Evolutionary conservation across 2,888 invertebrate species (phyloP).

Genomic region (Drosophila affinis): DNA sequence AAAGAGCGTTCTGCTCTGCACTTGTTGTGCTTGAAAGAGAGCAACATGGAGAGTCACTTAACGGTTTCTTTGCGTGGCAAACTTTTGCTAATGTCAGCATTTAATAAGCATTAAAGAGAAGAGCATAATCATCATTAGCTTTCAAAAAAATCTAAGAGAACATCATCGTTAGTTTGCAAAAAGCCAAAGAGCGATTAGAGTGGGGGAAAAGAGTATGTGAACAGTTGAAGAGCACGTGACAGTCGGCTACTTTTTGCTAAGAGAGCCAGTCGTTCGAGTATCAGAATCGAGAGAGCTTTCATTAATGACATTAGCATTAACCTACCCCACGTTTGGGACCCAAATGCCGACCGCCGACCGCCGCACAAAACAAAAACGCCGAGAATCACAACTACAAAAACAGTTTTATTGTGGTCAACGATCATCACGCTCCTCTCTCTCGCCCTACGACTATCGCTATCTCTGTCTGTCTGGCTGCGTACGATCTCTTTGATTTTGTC

Average conservation of each 20-base stretch:
- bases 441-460: not conserved
- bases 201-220: too few relatives aligned
- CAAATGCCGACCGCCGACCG: conserved; percentile 14
- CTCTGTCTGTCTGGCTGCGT: conserved; percentile 16
- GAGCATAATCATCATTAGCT: not conserved
- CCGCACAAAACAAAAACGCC: conserved; percentile 29
- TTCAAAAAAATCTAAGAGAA: not conserved
- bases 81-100: conserved; percentile 44
- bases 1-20: conserved; percentile 11
- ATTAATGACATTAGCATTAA: conserved; percentile 62
- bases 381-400: conserved; percentile 26
- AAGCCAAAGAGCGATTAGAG: conserved; percentile 1
- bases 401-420: conserved; percentile 42
- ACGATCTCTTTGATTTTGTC: conserved; percentile 27
- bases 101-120: conserved; percentile 4
- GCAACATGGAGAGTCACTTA: conserved; percentile 27
- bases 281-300: conserved; percentile 22
- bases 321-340: conserved; percentile 64
- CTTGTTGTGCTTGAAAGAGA: conserved; percentile 8
- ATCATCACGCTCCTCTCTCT: conserved; percentile 29
- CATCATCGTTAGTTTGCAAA: conserved; percentile 3
- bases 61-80: conserved; percentile 21
- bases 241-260: not conserved
- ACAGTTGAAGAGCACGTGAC: not conserved
- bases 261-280: not conserved